Evolutionary conservation across 2,797 vertebrate species (phyloP).

Genomic region (Somateria mollissima): DNA sequence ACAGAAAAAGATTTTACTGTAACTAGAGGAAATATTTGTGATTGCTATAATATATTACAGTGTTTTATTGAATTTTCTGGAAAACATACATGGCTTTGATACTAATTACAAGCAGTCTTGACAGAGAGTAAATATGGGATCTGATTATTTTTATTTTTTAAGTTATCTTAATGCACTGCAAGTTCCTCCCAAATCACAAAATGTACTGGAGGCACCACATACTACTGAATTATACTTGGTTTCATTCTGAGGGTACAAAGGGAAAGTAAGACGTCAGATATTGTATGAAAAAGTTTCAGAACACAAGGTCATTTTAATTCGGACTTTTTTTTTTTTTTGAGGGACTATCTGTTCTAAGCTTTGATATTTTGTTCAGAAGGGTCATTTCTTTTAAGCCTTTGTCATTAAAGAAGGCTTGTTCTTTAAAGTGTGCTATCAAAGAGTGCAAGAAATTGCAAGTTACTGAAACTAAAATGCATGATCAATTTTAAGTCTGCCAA

Average conservation of each 20-base stretch:
- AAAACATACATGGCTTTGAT: background rate
- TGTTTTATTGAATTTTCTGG: background rate
- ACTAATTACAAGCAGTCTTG: background rate
- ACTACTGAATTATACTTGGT: background rate
- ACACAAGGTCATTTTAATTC: constrained; percentile 81
- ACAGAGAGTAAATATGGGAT: background rate
- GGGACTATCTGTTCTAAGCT: constrained; percentile 74
- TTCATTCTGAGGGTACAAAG: constrained; percentile 54
- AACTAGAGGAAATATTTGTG: background rate
- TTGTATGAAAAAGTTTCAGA: constrained; percentile 73
- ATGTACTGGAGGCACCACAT: constrained; percentile 48
- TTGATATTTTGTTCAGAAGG: constrained; percentile 81
- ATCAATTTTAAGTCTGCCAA: constrained; percentile 78
- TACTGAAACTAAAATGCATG: constrained; percentile 80
- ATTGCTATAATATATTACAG: background rate
- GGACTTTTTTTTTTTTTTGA: constrained; percentile 62
- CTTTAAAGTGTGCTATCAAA: constrained; percentile 84
- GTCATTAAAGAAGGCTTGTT: constrained; percentile 80
- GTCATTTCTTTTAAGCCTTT: constrained; percentile 81
- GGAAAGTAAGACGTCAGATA: constrained; percentile 72
- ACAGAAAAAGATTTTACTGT: background rate
- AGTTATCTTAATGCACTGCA: constrained; percentile 20
- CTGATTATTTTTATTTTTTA: background rate
- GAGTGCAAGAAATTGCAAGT: constrained; percentile 80
- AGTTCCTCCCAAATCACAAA: constrained; percentile 32